phyloP scores from a whole-genome alignment of 2,888 invertebrate genomes.

The Drosophila dives region DNA sequence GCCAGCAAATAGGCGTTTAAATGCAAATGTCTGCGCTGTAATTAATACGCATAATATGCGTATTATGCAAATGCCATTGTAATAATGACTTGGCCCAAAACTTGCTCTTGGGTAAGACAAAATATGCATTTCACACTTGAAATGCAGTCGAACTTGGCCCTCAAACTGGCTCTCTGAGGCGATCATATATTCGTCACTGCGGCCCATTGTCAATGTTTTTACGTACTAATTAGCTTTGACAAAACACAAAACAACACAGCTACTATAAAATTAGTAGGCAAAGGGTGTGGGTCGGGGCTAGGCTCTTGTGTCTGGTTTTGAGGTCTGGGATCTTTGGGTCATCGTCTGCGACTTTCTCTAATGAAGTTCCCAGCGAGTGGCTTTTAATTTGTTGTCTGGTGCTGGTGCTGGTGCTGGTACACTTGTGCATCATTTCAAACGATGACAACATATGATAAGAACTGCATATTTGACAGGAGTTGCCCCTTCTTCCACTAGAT shows the following conservation, averaged over 20 bases:
- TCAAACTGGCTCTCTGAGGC: conserved; percentile 24
- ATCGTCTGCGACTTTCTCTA: conserved; percentile 73
- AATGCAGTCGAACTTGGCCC: conserved; percentile 36
- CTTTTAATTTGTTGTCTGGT: conserved; percentile 63
- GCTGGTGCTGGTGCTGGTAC: conserved; percentile 40
- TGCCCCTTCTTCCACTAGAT: conserved; percentile 45
- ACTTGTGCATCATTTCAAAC: conserved; percentile 59
- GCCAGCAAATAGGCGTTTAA: conserved; percentile 77
- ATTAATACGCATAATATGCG: conserved; percentile 80
- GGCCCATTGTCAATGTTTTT: conserved; percentile 71
- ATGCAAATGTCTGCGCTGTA: conserved; percentile 78
- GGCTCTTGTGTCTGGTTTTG: conserved; percentile 25
- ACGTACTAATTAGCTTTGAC: conserved; percentile 83
- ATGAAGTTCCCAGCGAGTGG: conserved; percentile 75
- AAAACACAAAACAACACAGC: conserved; percentile 71
- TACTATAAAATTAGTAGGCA: conserved; percentile 75
- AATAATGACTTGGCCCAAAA: conserved; percentile 68
- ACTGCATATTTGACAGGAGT: conserved; percentile 56
- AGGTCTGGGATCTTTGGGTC: conserved; percentile 48
- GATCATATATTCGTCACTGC: conserved; percentile 73
- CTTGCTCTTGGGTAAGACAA: conserved; percentile 26
- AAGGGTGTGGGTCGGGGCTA: conserved; percentile 29
- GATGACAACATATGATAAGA: conserved; percentile 75
- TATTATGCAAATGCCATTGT: conserved; percentile 78
- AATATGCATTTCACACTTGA: conserved; percentile 76